Evolutionary conservation across 2,113 vertebrate species (phyloP).

Genomic region (Ancistrus triradiatus): DNA sequence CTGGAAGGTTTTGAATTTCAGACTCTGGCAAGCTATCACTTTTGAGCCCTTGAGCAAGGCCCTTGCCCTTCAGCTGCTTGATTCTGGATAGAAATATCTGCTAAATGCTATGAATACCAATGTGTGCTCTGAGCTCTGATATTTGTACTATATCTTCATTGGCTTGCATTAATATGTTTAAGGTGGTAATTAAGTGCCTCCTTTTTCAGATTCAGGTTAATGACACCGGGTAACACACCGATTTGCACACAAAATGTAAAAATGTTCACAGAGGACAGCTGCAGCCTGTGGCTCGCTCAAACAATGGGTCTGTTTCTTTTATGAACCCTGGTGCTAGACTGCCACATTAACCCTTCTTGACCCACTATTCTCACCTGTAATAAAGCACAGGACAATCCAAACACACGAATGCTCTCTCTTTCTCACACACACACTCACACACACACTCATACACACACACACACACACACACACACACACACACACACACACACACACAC

Average conservation of each 20-base stretch:
- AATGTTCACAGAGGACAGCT: conserved; percentile 1
- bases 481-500: conserved; percentile 6
- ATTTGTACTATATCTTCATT: too few species aligned
- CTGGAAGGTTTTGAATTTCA: too few species aligned
- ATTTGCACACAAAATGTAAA: conserved; percentile 1
- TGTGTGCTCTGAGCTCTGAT: too few species aligned
- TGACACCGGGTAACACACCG: not conserved
- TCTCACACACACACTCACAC: conserved; percentile 10
- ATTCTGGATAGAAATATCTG: too few species aligned
- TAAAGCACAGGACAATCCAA: conserved; percentile 51
- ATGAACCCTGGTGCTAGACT: conserved; percentile 41
- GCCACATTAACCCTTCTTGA: conserved; percentile 53
- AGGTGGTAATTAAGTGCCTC: not conserved
- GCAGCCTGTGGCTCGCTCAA: conserved; percentile 14
- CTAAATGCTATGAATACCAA: too few species aligned
- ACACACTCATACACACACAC: too few species aligned
- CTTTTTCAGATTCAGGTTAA: not conserved
- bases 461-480: not conserved
- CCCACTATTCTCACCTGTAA: conserved; percentile 59
- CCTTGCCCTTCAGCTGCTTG: too few species aligned
- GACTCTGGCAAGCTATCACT: too few species aligned
- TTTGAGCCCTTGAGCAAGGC: too few species aligned
- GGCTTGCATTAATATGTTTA: too few species aligned
- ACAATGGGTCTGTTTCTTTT: conserved; percentile 31
- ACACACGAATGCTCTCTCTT: too few species aligned